phyloP scores from a whole-genome alignment of 2,113 vertebrate genomes.

The Varanus komodoensis region DNA sequence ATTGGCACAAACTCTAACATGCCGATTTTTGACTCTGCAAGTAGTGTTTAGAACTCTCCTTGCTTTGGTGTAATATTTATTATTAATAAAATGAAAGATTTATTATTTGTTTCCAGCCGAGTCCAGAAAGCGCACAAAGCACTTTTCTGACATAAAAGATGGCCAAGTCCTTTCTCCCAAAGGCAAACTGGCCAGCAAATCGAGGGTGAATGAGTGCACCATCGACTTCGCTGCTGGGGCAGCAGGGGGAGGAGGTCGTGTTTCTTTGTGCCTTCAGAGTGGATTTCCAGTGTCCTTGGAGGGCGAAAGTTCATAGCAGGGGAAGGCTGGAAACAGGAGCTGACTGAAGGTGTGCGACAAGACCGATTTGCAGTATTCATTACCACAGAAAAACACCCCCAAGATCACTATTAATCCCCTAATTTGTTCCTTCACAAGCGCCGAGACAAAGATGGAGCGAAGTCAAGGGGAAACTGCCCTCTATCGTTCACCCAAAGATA shows the following conservation, averaged over 20 bases:
- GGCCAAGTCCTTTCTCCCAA: conserved; percentile 36
- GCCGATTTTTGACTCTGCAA: conserved; percentile 34
- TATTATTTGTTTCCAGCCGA: conserved; percentile 34
- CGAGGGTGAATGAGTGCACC: conserved; percentile 12
- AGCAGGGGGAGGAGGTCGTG: neutral
- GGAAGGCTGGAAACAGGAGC: neutral
- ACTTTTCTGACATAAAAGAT: conserved; percentile 28
- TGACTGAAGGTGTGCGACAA: neutral
- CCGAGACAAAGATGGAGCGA: neutral
- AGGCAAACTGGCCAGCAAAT: conserved; percentile 53
- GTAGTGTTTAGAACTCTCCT: conserved; percentile 25
- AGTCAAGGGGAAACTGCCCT: neutral
- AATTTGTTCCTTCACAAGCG: neutral
- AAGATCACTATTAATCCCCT: neutral
- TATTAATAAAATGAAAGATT: conserved; percentile 36
- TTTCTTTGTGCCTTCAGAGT: neutral
- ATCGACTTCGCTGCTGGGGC: no score
- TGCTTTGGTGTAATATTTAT: conserved; percentile 40
- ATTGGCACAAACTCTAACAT: conserved; percentile 22
- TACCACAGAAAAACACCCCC: neutral
- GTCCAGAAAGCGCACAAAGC: conserved; percentile 10
- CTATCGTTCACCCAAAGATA: neutral
- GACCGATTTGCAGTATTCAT: neutral
- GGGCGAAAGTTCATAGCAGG: neutral
- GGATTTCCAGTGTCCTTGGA: neutral